A percentile compares a stretch with the other conserved stretches of the same genome.
phyloP scores from a whole-genome alignment of 2,888 invertebrate genomes.

The Luperina testacea region DNA sequence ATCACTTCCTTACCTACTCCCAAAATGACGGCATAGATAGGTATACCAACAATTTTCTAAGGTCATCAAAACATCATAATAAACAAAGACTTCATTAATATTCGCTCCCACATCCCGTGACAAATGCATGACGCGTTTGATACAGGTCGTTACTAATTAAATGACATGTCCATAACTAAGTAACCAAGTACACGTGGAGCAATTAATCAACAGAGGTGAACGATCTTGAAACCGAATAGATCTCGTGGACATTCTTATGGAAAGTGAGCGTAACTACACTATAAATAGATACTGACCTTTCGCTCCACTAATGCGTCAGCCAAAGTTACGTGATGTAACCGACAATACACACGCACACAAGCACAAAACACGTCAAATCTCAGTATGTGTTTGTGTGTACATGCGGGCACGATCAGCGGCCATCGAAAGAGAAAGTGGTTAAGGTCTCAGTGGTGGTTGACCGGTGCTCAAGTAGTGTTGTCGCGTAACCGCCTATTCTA shows the following conservation, averaged over 20 bases:
- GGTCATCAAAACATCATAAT: slow-evolving; percentile 10
- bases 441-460: slow-evolving; percentile 80
- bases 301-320: slow-evolving; percentile 85
- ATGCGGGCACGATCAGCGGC: slow-evolving; percentile 73
- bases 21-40: neutral
- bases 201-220: slow-evolving; percentile 72
- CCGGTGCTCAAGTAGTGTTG: slow-evolving; percentile 73
- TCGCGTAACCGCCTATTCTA: slow-evolving; percentile 54
- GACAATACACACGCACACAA: slow-evolving; percentile 73
- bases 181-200: slow-evolving; percentile 54
- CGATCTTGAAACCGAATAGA: slow-evolving; percentile 75
- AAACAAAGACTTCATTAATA: slow-evolving; percentile 42
- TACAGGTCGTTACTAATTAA: slow-evolving; percentile 55
- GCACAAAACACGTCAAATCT: slow-evolving; percentile 47
- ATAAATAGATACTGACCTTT: slow-evolving; percentile 88
- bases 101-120: slow-evolving; percentile 35
- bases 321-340: slow-evolving; percentile 84
- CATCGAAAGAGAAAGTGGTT: slow-evolving; percentile 89
- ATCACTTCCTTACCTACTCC: no score
- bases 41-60: neutral
- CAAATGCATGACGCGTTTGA: slow-evolving; percentile 44
- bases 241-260: slow-evolving; percentile 79
- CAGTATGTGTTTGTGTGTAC: slow-evolving; percentile 68
- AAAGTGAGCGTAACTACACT: slow-evolving; percentile 82
- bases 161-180: slow-evolving; percentile 41